Evolutionary conservation across 2,113 vertebrate species (phyloP), one percentile per base, ranked within the genome.

Genomic region (Burhinus bistriatus): DNA sequence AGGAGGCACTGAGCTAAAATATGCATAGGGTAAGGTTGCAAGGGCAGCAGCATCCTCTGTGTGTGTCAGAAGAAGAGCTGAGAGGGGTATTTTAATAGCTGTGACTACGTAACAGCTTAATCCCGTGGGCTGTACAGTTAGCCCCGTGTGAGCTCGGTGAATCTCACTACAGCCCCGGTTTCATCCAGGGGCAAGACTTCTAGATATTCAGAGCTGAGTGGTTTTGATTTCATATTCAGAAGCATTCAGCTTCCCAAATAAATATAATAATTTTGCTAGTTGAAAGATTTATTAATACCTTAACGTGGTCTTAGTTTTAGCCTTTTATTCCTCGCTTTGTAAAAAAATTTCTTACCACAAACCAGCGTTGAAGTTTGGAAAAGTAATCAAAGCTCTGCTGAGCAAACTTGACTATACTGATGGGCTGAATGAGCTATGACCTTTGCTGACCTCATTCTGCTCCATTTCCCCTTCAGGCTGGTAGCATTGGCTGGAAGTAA

Each of bases 191-290:
- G n/a, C 65, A 76, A 89, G 87, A 49, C 66, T 76, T 64, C 4
- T 7, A 16, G 32, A 27, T 77, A 70, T 58, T 82, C 45, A 66
- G 66, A 89, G 36, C 66, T 49, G 65, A 42, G 59, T 54, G 77
- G 49, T 58, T 95, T 89, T 89, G 73, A 87, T 95, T 93, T 87
- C 83, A 91, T 85, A 95, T 89, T 83, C 87, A 89, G 83, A 51
- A 92, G 45, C 77, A 61, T 89, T 96, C 95, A 47, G 25, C 93
- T 91, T 84, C 78, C 81, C 78, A 96, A 91, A 95, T 93, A 91
- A 83, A 95, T 87, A 75, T 84, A 91, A 85, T 45, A 52, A 68
- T 92, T 89, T 65, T 82, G 49, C 57, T 93, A 42, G 84, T 80
- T 62, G 83, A 87, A 66, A 73, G 87, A 75, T 79, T 72, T 92